Conservation (phyloP, 2,797 vertebrate genomes). For the Odontamblyopus rebecca region DNA sequence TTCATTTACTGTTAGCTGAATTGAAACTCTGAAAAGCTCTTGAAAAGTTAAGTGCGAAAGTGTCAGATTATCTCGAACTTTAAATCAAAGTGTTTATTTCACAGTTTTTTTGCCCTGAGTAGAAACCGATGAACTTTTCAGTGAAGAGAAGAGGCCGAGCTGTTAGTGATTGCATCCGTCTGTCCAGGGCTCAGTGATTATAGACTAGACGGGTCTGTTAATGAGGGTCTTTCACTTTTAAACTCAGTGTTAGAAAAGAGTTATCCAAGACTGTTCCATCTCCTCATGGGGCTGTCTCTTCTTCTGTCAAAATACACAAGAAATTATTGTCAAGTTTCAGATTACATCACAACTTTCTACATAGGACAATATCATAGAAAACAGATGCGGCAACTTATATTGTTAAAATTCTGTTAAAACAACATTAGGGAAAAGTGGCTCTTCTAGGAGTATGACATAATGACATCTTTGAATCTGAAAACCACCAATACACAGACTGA, state of each 20-base stretch:
- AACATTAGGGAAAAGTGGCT: too few species aligned
- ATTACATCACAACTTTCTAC: too few species aligned
- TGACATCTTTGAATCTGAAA: too few species aligned
- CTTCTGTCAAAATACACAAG: not conserved
- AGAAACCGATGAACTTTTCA: conserved; percentile 15
- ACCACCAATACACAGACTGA: too few species aligned
- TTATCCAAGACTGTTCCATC: conserved; percentile 47
- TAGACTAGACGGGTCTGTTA: conserved; percentile 53
- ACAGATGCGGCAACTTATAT: too few species aligned
- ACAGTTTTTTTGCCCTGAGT: not conserved
- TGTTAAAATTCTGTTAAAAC: too few species aligned
- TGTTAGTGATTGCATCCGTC: conserved; percentile 43
- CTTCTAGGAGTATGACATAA: too few species aligned
- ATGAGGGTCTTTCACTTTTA: conserved; percentile 56
- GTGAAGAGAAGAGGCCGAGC: conserved; percentile 16
- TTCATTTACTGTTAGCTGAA: not conserved
- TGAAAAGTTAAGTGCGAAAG: not conserved
- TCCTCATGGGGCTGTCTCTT: conserved; percentile 28
- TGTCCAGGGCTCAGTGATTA: conserved; percentile 54
- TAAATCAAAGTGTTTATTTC: not conserved
- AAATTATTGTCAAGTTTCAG: too few species aligned
- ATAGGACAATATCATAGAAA: too few species aligned
- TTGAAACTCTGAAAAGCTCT: not conserved
- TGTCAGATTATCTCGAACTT: not conserved
- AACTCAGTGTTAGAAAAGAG: conserved; percentile 64